Evolutionary conservation across 2,797 vertebrate species (phyloP).

Genomic region (Falco novaeseelandiae): DNA sequence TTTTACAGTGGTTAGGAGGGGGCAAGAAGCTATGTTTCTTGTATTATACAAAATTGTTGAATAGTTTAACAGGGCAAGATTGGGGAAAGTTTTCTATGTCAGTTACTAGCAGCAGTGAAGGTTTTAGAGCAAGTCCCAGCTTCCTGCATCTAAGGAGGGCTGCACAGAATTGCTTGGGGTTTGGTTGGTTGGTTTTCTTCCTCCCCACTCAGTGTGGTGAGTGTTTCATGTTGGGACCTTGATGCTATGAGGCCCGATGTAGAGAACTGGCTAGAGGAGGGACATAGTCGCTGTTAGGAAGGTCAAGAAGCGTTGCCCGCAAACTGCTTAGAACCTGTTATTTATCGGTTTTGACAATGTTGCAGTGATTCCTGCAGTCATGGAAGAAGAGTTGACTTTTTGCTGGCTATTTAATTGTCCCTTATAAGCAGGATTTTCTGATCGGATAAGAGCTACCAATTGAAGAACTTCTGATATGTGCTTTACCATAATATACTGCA

Average conservation of each 20-base stretch:
- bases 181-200: too few species aligned
- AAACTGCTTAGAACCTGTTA: rapidly evolving
- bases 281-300: neutral
- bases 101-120: neutral
- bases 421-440: neutral
- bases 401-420: neutral
- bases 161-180: rapidly evolving
- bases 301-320: neutral
- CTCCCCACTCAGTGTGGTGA: neutral
- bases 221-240: rapidly evolving
- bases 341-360: neutral
- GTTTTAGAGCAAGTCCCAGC: neutral
- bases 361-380: neutral
- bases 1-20: neutral
- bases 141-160: neutral
- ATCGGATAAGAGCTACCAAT: neutral
- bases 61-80: neutral
- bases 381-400: neutral
- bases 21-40: neutral
- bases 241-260: neutral
- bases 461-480: neutral
- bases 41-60: neutral
- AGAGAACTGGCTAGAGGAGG: neutral
- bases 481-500: neutral
- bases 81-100: neutral